phyloP scores from a whole-genome alignment of 2,113 vertebrate species.

The Bothrops jararaca region DNA sequence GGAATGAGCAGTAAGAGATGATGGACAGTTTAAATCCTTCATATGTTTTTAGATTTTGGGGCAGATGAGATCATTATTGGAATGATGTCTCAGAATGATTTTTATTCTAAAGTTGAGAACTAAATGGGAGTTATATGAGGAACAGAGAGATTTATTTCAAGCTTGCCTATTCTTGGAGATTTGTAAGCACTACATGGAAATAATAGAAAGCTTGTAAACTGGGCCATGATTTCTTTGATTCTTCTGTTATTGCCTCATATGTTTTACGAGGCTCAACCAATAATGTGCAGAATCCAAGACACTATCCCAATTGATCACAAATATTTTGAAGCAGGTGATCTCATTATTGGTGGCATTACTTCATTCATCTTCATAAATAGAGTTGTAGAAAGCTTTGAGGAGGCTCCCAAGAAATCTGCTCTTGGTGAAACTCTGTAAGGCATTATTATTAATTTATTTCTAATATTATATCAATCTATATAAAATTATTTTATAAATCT shows the following conservation, averaged over 20 bases:
- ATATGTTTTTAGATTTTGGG: not conserved
- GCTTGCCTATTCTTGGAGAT: not conserved
- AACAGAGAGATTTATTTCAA: not conserved
- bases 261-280: not conserved
- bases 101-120: not conserved
- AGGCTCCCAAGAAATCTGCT: not conserved
- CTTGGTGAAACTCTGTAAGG: not conserved
- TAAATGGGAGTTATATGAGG: not conserved
- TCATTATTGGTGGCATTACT: not conserved
- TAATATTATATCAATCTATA: not conserved
- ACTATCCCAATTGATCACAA: not conserved
- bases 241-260: not conserved
- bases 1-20: not conserved
- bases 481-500: not conserved
- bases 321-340: not conserved
- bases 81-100: not conserved
- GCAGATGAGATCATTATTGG: not conserved
- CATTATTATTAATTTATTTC: not conserved
- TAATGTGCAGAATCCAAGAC: not conserved
- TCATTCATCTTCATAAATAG: not conserved
- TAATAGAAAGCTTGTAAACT: not conserved
- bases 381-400: not conserved
- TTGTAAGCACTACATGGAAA: not conserved
- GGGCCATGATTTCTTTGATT: not conserved
- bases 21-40: not conserved